Evolutionary conservation across 1,140 invertebrate genomes (phyloP), one percentile per base, ranked within the genome.

Genomic region (Magallana gigas): DNA sequence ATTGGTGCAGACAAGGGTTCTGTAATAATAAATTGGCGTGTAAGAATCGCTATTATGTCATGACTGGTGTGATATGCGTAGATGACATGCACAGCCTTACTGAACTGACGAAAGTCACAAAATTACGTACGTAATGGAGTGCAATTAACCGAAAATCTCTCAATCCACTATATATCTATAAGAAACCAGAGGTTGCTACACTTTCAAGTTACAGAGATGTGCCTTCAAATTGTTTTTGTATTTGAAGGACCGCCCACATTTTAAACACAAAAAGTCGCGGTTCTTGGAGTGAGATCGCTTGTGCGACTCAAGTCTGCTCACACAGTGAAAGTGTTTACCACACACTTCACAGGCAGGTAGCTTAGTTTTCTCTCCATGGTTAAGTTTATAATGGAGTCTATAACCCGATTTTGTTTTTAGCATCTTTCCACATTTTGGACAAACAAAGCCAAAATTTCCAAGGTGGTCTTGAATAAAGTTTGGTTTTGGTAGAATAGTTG

Each of bases 211-310:
- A 36, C 85, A 86, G 7, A 86, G 12, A 58, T 86, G 85, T 12
- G 29, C 64, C 23, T 86, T 76, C 58, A 86, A 86, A 23, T 76
- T 58, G n/a, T 86, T 58, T 58, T 86, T 86, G 58, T 86, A 71
- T 36, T 86, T 86, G 14, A 76, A 86, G 58, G 85, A 58, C 36
- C 56, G 64, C 16, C 57, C 23, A 29, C 85, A 86, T 71, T 76
- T 76, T 56, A 56, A 29, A 80, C 85, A 86, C 8, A 81, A 56
- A 80, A 71, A 86, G n/a, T 71, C 62, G 16, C 62, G 56, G 5
- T 71, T 36, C 16, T 29, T 57, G 8, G 85, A 86, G 58, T 86
- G 85, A 11, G 64, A 59, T 23, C 57, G 76, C 71, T 57, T 86
- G 58, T 86, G 85, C 12, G 57, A 59, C 71, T 86, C 64, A 56